Percentiles rank a stretch among this genome's conserved stretches.
Conservation (phyloP, 2,888 invertebrate genomes). For the Drosophila nr. medialis region DNA sequence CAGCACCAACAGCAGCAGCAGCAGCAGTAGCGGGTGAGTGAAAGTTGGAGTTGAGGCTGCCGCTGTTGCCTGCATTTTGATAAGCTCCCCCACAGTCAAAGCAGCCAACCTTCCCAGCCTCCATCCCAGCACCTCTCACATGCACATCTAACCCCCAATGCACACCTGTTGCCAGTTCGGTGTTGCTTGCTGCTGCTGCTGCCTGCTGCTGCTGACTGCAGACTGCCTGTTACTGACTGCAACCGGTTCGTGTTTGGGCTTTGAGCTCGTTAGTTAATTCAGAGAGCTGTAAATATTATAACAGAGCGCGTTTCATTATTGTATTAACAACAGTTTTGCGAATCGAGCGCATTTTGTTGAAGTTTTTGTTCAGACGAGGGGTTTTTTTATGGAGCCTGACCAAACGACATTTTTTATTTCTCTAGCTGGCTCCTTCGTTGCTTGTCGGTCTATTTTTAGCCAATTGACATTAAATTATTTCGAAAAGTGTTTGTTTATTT, state of each 20-base stretch:
- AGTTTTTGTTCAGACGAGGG: not conserved
- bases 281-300: conserved; percentile 78
- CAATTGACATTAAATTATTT: conserved; percentile 56
- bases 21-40: conserved; percentile 51
- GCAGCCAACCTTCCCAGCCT: not conserved
- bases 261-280: conserved; percentile 79
- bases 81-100: conserved; percentile 49
- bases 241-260: conserved; percentile 53
- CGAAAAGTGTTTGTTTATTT: conserved; percentile 18
- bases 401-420: conserved; percentile 35
- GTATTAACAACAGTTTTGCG: conserved; percentile 64
- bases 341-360: conserved; percentile 12
- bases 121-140: not conserved
- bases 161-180: conserved; percentile 65
- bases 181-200: conserved; percentile 13
- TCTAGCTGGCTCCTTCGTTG: not conserved
- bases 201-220: conserved; percentile 5
- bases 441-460: conserved; percentile 48
- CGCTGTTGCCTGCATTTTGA: conserved; percentile 49
- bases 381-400: conserved; percentile 18
- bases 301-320: conserved; percentile 75
- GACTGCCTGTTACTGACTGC: conserved; percentile 19
- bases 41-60: conserved; percentile 53
- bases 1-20: conserved; percentile 12
- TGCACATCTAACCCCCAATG: conserved; percentile 19